Evolutionary conservation across 2,888 invertebrate species (phyloP), one percentile per base, ranked within the genome.

Genomic region (Caenorhabditis wallacei): DNA sequence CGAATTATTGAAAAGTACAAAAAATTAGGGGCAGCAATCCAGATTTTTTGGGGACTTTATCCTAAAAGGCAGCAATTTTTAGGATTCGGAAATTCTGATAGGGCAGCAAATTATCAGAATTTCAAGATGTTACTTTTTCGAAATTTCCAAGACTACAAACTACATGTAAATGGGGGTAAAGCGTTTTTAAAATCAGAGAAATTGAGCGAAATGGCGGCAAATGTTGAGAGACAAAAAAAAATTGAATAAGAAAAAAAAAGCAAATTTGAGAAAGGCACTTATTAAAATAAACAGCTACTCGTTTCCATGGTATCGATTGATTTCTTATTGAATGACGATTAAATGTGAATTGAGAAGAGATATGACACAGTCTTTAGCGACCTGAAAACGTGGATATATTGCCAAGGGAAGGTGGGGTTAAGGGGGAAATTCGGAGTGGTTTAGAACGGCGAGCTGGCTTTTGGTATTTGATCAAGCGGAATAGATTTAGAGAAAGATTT

Each of bases 341-440:
- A 57, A 57, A 57, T 46, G 40, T 75, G 24, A 13, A 24, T 54
- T 64, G 74, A 74, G 74, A 74, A 56, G 74, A 66, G 48, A 66
- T 76, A 59, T 13, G 40, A 40, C 10, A 16, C 24, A 11, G 20
- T 16, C 11, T 59, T 54, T 59, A 76, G 53, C 76, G 76, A 76
- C 76, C 76, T 76, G 76, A 68, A 76, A 57, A 61, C 16, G 59
- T 24, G 18, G 63, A 57, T 48, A 35, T 75, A 68, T 61, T 69
- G 59, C 69, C 57, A 68, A 46, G 76, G 75, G 76, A 76, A 61
- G 68, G 76, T 69, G 76, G 76, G 68, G 76, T 76, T 76, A 76
- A 59, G 20, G 35, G 30, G 76, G 61, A 54, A 61, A 35, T 22
- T 40, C n/a, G 59, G 56, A n/a, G 22, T 7, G 18, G 20, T 18